phyloP scores from a whole-genome alignment of 2,797 vertebrate species.

The Enteromius argenteus region DNA sequence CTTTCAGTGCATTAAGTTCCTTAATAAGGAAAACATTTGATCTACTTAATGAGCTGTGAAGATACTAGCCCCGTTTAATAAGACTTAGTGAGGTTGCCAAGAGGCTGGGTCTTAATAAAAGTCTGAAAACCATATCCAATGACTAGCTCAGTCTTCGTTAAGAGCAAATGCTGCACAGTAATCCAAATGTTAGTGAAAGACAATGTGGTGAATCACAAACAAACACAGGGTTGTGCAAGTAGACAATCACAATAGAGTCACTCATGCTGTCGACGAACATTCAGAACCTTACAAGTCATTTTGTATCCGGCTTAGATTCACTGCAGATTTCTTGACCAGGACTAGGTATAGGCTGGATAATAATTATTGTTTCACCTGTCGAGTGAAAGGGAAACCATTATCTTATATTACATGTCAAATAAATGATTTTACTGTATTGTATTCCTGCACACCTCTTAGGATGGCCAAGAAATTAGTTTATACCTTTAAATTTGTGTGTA shows the following conservation, averaged over 20 bases:
- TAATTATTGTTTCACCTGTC: constrained; percentile 80
- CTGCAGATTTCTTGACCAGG: constrained; percentile 71
- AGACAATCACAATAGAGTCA: not conserved
- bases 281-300: constrained; percentile 81
- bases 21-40: not conserved
- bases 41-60: not conserved
- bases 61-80: not conserved
- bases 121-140: constrained; percentile 10
- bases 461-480: not conserved
- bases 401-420: constrained; percentile 9
- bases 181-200: constrained; percentile 23
- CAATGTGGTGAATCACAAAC: constrained; percentile 13
- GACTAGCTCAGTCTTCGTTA: not conserved
- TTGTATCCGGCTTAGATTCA: constrained; percentile 75
- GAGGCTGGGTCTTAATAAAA: not conserved
- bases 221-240: not conserved
- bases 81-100: not conserved
- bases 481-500: not conserved
- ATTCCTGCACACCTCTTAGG: not conserved
- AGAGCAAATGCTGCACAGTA: not conserved
- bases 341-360: constrained; percentile 77
- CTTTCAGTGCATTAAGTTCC: not conserved
- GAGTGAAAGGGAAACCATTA: constrained; percentile 47
- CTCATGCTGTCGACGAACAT: constrained; percentile 1
- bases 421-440: not conserved